Evolutionary conservation across 2,113 vertebrate genomes (phyloP), one percentile per base, ranked within the genome.

Genomic region (Cyanocitta stelleri): DNA sequence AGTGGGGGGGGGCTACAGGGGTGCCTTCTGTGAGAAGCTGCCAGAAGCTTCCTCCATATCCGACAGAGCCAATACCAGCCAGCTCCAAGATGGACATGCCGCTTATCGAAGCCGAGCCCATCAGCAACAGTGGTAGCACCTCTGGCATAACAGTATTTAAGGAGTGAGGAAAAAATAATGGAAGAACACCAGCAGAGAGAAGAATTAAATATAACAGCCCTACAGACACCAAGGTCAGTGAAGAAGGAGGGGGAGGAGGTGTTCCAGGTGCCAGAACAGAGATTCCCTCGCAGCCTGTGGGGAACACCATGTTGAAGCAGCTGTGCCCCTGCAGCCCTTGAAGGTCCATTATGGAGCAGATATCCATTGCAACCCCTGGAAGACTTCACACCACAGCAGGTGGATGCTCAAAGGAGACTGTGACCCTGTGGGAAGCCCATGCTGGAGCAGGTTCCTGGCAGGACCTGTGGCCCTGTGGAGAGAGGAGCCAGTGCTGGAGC

Each of bases 71-170:
- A 44, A 23, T 44, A 2, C 10, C 33, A 35, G 30, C 24, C 4
- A 2, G 29, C 37, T 80, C 30, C 43, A 17, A n/a, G 17, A 18
- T 1, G 3, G 33, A 56, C 7, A 13, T 9, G 4, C 3, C 0
- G 0, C 33, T 58, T 1, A 0, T 16, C 6, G 5, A 77, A 35
- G 64, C 51, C 1, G 3, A 72, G n/a, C 46, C 69, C 23, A 20
- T 32, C 58, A 69, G 15, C 4, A 7, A 8, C 6, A 7, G 13
- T 21, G 32, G n/a, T 16, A 55, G 35, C 29, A 13, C 14, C 26
- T 63, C 74, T 52, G 30, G 16, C 12, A 24, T 29, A n/a, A 29
- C 6, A 80, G 10, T 16, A 32, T 32, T 71, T 71, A 52, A 46
- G 30, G 32, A 52, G 27, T 6, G 35, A 7, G 2, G 10, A 11